phyloP scores from a whole-genome alignment of 2,797 vertebrate genomes.

The Gadopsis marmoratus region DNA sequence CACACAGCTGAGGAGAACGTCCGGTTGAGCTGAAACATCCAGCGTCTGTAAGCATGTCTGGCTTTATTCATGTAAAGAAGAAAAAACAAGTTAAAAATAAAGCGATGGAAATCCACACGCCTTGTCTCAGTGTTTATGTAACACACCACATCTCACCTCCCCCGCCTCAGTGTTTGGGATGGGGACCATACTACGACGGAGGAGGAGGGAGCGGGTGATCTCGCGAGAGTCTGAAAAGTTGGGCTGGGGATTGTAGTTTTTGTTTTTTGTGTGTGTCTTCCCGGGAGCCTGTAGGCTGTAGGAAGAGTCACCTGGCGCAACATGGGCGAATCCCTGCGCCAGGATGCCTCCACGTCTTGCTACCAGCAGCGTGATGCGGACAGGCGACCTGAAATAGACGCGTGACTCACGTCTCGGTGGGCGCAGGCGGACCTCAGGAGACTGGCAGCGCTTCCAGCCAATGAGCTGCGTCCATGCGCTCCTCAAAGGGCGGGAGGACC shows the following conservation, averaged over 20 bases:
- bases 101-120: slow-evolving; percentile 38
- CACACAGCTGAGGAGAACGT: background rate
- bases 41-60: background rate
- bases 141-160: slow-evolving; percentile 58
- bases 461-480: slow-evolving; percentile 46
- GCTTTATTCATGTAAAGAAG: background rate
- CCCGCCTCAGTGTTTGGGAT: slow-evolving; percentile 69
- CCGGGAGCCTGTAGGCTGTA: no score
- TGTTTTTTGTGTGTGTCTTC: no score
- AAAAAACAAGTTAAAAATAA: slow-evolving; percentile 55
- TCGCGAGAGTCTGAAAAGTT: slow-evolving; percentile 74
- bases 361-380: slow-evolving; percentile 53
- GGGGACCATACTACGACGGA: slow-evolving; percentile 41
- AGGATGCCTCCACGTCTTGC: background rate
- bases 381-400: slow-evolving; percentile 63
- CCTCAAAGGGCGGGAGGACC: slow-evolving; percentile 69
- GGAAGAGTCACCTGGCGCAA: background rate
- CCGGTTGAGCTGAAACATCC: slow-evolving; percentile 14
- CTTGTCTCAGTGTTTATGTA: slow-evolving; percentile 76
- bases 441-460: slow-evolving; percentile 69
- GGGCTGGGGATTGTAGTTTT: slow-evolving; percentile 81
- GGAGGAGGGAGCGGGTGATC: no score
- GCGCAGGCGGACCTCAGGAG: slow-evolving; percentile 65
- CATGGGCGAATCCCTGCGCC: background rate
- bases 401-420: slow-evolving; percentile 75